phyloP scores from a whole-genome alignment of 2,888 invertebrate species.

The Acronicta psi region DNA sequence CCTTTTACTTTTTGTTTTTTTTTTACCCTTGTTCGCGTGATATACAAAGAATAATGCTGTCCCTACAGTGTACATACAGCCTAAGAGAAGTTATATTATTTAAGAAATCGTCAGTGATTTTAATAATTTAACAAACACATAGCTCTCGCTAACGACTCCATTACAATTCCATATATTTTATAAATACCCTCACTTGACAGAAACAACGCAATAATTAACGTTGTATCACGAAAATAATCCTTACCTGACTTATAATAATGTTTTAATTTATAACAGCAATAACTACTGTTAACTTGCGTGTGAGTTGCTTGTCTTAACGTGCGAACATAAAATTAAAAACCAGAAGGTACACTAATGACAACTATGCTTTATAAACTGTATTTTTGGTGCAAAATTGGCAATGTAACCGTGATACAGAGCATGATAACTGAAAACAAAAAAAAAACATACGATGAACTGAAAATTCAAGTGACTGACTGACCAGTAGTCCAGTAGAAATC shows the following conservation, averaged over 20 bases:
- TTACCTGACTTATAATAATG: slow-evolving; percentile 38
- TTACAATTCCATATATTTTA: slow-evolving; percentile 33
- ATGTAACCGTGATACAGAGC: too few species aligned
- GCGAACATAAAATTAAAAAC: neutral
- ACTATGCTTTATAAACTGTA: too few species aligned
- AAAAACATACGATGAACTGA: too few species aligned
- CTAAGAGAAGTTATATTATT: neutral
- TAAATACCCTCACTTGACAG: slow-evolving; percentile 26
- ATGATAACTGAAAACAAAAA: too few species aligned
- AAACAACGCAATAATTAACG: slow-evolving; percentile 38
- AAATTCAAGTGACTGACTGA: too few species aligned
- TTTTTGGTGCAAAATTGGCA: too few species aligned
- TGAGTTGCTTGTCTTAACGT: slow-evolving; percentile 8
- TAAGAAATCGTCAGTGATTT: neutral
- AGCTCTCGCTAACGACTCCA: slow-evolving; percentile 18
- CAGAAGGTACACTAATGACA: slow-evolving; percentile 10
- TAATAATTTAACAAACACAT: slow-evolving; percentile 3
- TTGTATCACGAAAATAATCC: slow-evolving; percentile 39
- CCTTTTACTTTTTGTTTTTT: too few species aligned
- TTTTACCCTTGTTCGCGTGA: too few species aligned
- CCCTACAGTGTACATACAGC: too few species aligned
- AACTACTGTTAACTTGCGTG: slow-evolving; percentile 39
- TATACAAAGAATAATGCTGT: too few species aligned
- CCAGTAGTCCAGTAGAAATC: too few species aligned
- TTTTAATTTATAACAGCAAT: slow-evolving; percentile 40